These are phyloP conservation scores for Oryzias curvinotus DNA, from an alignment of 2,113 vertebrate genomes.

Conservation along the genomic window DNA sequence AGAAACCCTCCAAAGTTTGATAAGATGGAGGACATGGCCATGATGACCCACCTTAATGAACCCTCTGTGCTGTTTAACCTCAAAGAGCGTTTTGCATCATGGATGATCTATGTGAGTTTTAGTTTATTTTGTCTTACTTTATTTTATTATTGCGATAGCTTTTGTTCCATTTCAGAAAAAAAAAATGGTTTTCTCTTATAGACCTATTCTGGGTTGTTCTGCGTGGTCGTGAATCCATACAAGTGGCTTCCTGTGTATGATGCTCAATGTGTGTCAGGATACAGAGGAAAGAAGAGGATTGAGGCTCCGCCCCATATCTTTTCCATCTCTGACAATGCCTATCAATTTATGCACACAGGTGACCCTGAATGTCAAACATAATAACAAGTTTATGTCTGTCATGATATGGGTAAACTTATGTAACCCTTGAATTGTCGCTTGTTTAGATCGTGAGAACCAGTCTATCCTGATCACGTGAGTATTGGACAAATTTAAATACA, in stretches of 20 bases:
- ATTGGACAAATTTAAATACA: not conserved
- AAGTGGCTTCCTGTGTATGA: slow-evolving; percentile 86
- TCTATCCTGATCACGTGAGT: slow-evolving; percentile 84
- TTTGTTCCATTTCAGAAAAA: too few species aligned
- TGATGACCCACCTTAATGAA: slow-evolving; percentile 80
- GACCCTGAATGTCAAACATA: too few species aligned
- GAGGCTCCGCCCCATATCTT: slow-evolving; percentile 57
- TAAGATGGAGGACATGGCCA: slow-evolving; percentile 81
- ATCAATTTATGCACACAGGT: slow-evolving; percentile 72
- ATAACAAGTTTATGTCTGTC: too few species aligned
- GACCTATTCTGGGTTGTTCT: slow-evolving; percentile 10
- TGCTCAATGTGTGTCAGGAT: slow-evolving; percentile 35
- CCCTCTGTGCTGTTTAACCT: slow-evolving; percentile 12
- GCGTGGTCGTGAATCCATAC: slow-evolving; percentile 67
- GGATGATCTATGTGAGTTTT: slow-evolving; percentile 5
- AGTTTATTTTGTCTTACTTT: too few species aligned
- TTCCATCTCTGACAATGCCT: slow-evolving; percentile 65
- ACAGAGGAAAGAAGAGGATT: slow-evolving; percentile 66
- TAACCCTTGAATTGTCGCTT: too few species aligned
- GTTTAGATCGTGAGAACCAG: slow-evolving; percentile 79
- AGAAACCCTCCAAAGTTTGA: slow-evolving; percentile 77
- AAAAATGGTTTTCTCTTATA: not conserved
- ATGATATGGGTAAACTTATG: too few species aligned
- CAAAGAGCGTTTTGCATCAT: slow-evolving; percentile 12
- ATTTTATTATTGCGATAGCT: not conserved